Conservation (phyloP, 2,888 invertebrate species). For the Napeogenes inachia region DNA sequence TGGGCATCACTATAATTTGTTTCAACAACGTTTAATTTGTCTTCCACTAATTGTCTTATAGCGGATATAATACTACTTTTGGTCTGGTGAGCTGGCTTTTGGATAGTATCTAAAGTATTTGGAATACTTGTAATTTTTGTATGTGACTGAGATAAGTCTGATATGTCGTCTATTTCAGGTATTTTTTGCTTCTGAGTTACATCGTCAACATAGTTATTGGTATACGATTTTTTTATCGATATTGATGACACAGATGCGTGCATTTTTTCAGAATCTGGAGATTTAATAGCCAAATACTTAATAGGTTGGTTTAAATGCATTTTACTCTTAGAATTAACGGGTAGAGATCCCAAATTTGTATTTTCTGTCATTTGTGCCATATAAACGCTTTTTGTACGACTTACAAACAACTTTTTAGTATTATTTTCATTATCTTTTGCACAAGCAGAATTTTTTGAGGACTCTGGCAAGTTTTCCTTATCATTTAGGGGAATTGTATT, state of each 20-base stretch:
- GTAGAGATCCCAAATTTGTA: conserved; percentile 33
- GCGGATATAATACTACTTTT: conserved; percentile 29
- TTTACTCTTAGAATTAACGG: conserved; percentile 35
- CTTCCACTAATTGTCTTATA: conserved; percentile 28
- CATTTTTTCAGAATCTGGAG: neutral
- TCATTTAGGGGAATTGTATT: conserved; percentile 23
- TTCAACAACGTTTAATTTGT: conserved; percentile 18
- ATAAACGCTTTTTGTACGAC: conserved; percentile 44
- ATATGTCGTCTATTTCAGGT: neutral
- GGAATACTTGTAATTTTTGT: conserved; percentile 2
- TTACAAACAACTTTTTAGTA: conserved; percentile 37
- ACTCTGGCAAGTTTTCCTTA: conserved; percentile 58
- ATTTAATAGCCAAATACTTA: conserved; percentile 4
- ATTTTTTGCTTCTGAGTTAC: conserved; percentile 1
- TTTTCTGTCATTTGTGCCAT: conserved; percentile 46
- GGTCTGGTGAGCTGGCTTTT: conserved; percentile 17
- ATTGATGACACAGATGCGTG: conserved; percentile 4
- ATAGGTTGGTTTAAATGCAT: conserved; percentile 15
- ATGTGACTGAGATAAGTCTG: neutral
- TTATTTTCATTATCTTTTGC: conserved; percentile 30
- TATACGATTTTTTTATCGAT: neutral
- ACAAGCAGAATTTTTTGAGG: conserved; percentile 37
- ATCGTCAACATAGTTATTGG: neutral
- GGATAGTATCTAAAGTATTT: conserved; percentile 7
- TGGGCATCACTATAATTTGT: conserved; percentile 25